phyloP scores from a whole-genome alignment of 2,797 vertebrate species.

The Hydrocynus forskahlii region DNA sequence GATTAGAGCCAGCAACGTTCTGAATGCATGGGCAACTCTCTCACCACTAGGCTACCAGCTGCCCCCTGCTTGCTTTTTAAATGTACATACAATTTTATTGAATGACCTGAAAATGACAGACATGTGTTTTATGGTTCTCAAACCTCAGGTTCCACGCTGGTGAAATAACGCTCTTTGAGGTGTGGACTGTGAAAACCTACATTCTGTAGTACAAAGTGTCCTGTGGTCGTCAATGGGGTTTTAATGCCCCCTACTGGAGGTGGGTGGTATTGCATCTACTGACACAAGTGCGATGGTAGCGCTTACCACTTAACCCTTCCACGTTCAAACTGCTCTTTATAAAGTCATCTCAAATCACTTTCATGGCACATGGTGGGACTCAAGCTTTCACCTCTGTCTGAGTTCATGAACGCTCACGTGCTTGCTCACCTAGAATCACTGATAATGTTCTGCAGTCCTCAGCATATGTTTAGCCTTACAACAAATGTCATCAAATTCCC shows the following conservation, averaged over 20 bases:
- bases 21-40: too few species aligned
- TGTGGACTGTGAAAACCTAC: neutral
- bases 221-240: neutral
- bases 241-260: neutral
- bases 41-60: too few species aligned
- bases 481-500: conserved; percentile 41
- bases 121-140: too few species aligned
- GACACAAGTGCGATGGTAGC: too few species aligned
- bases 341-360: neutral
- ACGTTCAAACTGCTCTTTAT: neutral
- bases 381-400: neutral
- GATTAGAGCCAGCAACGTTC: too few species aligned
- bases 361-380: neutral
- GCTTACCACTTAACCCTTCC: too few species aligned
- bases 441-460: conserved; percentile 34
- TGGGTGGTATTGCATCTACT: neutral
- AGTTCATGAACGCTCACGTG: neutral
- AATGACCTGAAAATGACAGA: too few species aligned
- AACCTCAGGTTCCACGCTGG: too few species aligned
- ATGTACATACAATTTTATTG: too few species aligned
- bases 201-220: neutral
- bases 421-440: neutral
- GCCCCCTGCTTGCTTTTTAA: too few species aligned
- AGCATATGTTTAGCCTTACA: conserved; percentile 46
- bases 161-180: too few species aligned